phyloP scores from a whole-genome alignment of 2,888 invertebrate genomes.

The Megastigmus dorsalis region DNA sequence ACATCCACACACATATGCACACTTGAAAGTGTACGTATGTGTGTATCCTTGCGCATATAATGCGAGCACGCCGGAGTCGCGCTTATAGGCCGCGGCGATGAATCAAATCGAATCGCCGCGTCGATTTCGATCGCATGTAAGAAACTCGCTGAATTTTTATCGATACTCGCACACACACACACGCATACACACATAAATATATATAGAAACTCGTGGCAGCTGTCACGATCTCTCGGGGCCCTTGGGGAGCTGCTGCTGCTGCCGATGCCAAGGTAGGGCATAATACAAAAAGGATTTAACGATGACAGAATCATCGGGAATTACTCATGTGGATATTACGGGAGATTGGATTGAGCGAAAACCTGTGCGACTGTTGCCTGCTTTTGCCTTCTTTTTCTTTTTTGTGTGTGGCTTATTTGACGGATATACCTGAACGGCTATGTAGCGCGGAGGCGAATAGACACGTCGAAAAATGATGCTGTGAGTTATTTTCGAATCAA shows the following conservation, averaged over 20 bases:
- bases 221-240: background rate
- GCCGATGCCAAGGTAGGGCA: background rate
- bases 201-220: no score
- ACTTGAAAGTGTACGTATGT: no score
- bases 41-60: conserved; percentile 6
- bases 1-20: no score
- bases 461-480: no score
- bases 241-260: conserved; percentile 1
- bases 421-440: no score
- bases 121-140: conserved; percentile 8
- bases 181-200: no score
- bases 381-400: no score
- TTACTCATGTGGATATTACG: background rate
- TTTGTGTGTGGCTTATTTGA: no score
- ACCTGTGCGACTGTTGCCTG: no score
- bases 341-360: background rate
- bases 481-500: no score
- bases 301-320: conserved; percentile 28
- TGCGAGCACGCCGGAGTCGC: background rate
- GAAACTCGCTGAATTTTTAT: conserved; percentile 8
- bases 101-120: conserved; percentile 22
- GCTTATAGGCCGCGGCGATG: conserved; percentile 11
- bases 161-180: no score
- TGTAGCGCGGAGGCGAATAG: no score
- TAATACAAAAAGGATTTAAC: conserved; percentile 10